Base-by-base conservation (phyloP, 2,888 invertebrate species). In the Strigamia maritima region DNA sequence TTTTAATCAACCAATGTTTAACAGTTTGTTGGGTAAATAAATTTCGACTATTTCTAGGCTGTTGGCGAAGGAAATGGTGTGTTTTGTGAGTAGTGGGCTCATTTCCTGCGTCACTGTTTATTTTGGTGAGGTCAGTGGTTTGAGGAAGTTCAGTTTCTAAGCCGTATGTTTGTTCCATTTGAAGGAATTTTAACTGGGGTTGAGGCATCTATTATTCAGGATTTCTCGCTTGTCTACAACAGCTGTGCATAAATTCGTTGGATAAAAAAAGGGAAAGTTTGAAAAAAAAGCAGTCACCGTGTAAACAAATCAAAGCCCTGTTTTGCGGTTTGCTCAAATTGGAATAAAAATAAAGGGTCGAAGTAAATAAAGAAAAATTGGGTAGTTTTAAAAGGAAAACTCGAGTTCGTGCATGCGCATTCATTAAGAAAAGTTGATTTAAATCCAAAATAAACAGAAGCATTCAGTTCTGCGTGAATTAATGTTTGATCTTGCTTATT, bases 111-210 rank as follows among this genome's bases (percentile, higher is more conserved):
- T 22, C 60, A 22, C 60, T 60, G 60, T 60, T 60, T 60, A 60
- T 60, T 60, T 60, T 60, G 60, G 60, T 60, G 60, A 60, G 60
- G 60, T 60, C 60, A 60, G 60, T 60, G 60, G 60, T 60, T 49
- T 60, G 60, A 60, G 60, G 60, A 60, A 60, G 60, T 60, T 60
- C 60, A 60, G 22, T 60, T 60, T 60, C 19, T 60, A 22, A 60
- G 60, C 60, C 3, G 24, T n/a, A n/a, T 60, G 60, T 60, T 60
- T 60, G 60, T 60, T 60, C 60, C 60, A 24, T 60, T 22, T 60
- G 19, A 60, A 60, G 60, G 60, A 22, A 22, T 60, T 60, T 60
- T 60, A 19, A 19, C 60, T 60, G 10, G 19, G 22, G 19, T 60
- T 24, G 1, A 19, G 60, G 60, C 60, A 60, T 16, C 60, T 60